Conservation (phyloP, 1,140 invertebrate genomes). For the Trichonephila clavipes region DNA sequence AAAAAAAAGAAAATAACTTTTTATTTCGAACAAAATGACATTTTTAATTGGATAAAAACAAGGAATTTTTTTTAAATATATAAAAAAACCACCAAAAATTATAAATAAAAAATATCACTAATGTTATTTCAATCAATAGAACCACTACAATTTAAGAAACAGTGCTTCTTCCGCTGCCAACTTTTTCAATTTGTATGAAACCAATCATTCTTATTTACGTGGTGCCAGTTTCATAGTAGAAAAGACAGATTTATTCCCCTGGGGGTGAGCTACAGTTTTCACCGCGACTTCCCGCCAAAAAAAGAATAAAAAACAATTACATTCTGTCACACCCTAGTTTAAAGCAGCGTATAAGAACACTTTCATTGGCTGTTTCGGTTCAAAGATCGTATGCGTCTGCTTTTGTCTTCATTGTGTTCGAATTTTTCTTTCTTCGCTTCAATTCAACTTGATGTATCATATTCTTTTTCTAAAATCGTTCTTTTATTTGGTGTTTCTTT, state of each 20-base stretch:
- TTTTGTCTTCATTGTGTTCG: conserved; percentile 41
- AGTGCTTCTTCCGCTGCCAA: neutral
- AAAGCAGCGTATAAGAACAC: conserved; percentile 52
- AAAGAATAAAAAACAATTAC: conserved; percentile 68
- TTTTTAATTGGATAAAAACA: no score
- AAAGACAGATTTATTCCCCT: conserved; percentile 58
- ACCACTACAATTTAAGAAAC: neutral
- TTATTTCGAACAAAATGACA: no score
- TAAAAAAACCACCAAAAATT: no score
- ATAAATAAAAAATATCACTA: neutral
- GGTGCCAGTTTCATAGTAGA: neutral
- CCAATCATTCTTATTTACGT: conserved; percentile 57
- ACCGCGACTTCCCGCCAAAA: neutral
- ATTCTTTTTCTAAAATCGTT: conserved; percentile 42
- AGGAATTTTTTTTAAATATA: no score
- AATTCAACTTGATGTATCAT: conserved; percentile 49
- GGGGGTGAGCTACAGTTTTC: conserved; percentile 20
- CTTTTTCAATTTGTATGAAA: conserved; percentile 18
- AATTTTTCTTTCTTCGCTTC: conserved; percentile 42
- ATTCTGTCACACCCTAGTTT: conserved; percentile 57
- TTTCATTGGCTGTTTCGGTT: conserved; percentile 64
- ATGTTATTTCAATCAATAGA: neutral
- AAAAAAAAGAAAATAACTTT: no score
- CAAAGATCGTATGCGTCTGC: conserved; percentile 56
- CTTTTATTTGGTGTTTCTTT: conserved; percentile 34